Evolutionary conservation across 2,888 invertebrate species (phyloP).

Genomic region (Drosophila seclusa): DNA sequence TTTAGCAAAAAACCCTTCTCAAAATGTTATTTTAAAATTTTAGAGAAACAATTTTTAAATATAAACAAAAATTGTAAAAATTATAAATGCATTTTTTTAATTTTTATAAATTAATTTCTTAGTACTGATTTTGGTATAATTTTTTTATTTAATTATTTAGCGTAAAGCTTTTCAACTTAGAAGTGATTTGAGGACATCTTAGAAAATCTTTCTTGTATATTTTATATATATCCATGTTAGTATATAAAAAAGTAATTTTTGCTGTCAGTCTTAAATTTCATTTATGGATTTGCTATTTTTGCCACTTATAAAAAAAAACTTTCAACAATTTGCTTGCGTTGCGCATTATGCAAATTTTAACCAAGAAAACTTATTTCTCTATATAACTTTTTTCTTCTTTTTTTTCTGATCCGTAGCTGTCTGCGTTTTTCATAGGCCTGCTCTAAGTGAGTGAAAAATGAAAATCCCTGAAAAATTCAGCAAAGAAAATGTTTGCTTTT

Average conservation of each 20-base stretch:
- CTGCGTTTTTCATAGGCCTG: constrained; percentile 32
- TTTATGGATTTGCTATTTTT: constrained; percentile 12
- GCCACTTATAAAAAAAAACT: constrained; percentile 15
- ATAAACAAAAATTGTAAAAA: too few species aligned
- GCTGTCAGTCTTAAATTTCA: neutral
- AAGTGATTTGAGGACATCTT: neutral
- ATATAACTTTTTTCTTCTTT: constrained; percentile 11
- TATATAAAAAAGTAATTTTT: neutral
- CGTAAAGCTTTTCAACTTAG: too few species aligned
- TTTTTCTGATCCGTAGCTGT: constrained; percentile 42
- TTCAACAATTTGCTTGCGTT: constrained; percentile 53
- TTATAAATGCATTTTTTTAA: too few species aligned
- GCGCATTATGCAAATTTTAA: constrained; percentile 70
- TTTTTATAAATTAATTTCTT: too few species aligned
- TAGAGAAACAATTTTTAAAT: too few species aligned
- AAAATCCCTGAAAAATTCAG: constrained; percentile 52
- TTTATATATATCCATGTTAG: neutral
- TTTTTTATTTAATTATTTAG: too few species aligned
- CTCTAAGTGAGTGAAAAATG: constrained; percentile 29
- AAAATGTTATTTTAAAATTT: too few species aligned
- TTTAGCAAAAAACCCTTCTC: too few species aligned
- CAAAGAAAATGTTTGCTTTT: constrained; percentile 53
- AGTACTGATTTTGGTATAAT: neutral
- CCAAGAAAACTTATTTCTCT: constrained; percentile 30
- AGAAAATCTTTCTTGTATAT: neutral